Base-by-base conservation (phyloP, 2,797 vertebrate genomes). In the Sebastes oblongus region DNA sequence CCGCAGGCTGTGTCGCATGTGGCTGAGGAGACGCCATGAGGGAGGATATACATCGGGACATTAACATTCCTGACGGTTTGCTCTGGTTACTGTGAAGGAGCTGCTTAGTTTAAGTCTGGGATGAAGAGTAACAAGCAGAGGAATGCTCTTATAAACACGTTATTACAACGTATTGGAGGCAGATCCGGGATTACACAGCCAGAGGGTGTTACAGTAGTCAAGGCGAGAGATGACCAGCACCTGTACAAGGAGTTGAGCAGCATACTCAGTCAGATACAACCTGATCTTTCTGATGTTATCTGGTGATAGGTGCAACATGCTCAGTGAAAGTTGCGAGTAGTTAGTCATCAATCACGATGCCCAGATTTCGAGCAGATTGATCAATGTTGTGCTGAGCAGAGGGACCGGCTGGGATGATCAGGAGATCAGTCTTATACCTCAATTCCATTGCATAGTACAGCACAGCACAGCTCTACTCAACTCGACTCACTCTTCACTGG, bases 21-120 rank as follows among this genome's bases (percentile, higher is more conserved):
- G 87, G 84, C 78, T 20, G 67, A 29, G 36, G 71, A 70, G 75
- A 82, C 69, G 75, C 77, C 84, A 65, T 39, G 73, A 72, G 58
- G 77, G 77, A 82, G 73, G 79, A n/a, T 77, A 65, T 75, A 80
- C 78, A 65, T 65, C 5, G 16, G 42, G 58, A 65, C 80, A 87
- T 89, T 89, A 87, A 89, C 88, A 91, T 89, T 91, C 86, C 88
- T 77, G 27, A 73, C 2, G 68, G 86, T 76, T 84, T 84, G 78
- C 79, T 86, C 66, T 72, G 77, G 83, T 83, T 72, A 84, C 81
- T 82, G 81, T 14, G 25, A 68, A 85, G 58, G 5, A 73, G 36
- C 71, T 74, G 54, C 55, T 73, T 18, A 13, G 56, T 79, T 25
- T 36, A 32, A 32, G 61, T 69, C 58, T 52, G 16, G 46, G 50